Base-by-base conservation (phyloP, 2,888 invertebrate genomes). In the Pollenia labialis region DNA sequence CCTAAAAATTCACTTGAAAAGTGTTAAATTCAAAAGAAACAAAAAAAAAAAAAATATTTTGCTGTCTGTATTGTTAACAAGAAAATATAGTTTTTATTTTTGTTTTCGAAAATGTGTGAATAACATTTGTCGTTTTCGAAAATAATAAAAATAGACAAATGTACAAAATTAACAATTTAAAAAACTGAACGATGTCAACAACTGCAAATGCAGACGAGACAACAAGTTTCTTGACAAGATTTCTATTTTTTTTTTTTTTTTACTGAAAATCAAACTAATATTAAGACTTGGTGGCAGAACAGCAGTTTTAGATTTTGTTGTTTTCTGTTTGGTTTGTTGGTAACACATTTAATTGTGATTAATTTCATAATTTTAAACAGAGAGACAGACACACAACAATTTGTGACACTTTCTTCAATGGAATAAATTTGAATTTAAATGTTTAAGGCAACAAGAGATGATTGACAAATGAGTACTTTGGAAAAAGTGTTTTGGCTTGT, bases 131-230 rank as follows among this genome's bases (percentile, higher is more conserved):
- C 52, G 46, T 46, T n/a, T 80, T 62, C 16, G 32, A 52, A 50
- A 58, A 68, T 79, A 69, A 68, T 79, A 69, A 79, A 56, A 32
- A 32, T 68, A 83, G 56, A 62, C 50, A 62, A 79, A 79, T 69
- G 60, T 58, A 68, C 32, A 75, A 71, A 82, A 80, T 82, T 77
- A 89, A 88, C 88, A 88, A 87, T 88, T 82, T 52, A 12, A 79
- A 71, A 85, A 58, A 79, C 64, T 75, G 79, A 87, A 84, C 72
- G 80, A 84, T 81, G 81, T 77, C 84, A 87, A 87, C 86, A 84
- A 87, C 84, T 83, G 83, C 71, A 68, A 75, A 80, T 52, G 76
- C 71, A 71, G 76, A 87, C 81, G 50, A 72, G 56, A 71, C 77
- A 71, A 79, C 79, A 84, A 79, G 72, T 72, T 79, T 72, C 58